Evolutionary conservation across 2,113 vertebrate species (phyloP), one percentile per base, ranked within the genome.

Genomic region (Phrynocephalus versicolor): DNA sequence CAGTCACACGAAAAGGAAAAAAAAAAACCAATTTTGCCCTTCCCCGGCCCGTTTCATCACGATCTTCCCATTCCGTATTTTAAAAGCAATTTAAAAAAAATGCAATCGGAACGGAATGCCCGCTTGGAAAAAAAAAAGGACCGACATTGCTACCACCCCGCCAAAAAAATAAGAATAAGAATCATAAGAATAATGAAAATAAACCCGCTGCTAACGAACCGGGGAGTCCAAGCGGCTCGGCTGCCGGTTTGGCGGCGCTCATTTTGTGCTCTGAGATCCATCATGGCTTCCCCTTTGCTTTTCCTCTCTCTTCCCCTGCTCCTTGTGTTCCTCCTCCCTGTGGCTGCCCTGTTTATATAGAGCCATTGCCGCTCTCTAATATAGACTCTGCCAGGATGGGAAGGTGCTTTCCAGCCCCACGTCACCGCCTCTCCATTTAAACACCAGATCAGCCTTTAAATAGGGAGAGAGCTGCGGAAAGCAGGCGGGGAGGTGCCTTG

Each of bases 361-460:
- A 95, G 97, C 97, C 97, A 98, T 98, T 97, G 97, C 97, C 96
- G 96, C 97, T 97, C 97, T 98, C 98, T 99, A 98, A 98, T 99
- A 99, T 99, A 99, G 97, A 98, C 97, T 96, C 97, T 97, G 97
- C 95, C 97, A 94, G 97, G 97, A 98, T 98, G 98, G 98, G 98
- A 98, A 97, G 98, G 98, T 97, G 97, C 97, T 98, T 97, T 96
- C 96, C 97, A 96, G 95, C 96, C 95, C 97, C 98, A 99, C 98
- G 98, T 99, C 98, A 98, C 96, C 94, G 96, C 96, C 97, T 96
- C 96, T 96, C 96, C 97, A 97, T 98, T 98, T 98, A 98, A 98
- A 98, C 98, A 96, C 96, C 97, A 97, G 96, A 95, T 96, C 94
- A 96, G 92, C 97, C 98, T 98, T 98, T 98, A 98, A 98, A 99